Conservation (phyloP, 2,888 invertebrate species). For the Dinocampus coccinellae region DNA sequence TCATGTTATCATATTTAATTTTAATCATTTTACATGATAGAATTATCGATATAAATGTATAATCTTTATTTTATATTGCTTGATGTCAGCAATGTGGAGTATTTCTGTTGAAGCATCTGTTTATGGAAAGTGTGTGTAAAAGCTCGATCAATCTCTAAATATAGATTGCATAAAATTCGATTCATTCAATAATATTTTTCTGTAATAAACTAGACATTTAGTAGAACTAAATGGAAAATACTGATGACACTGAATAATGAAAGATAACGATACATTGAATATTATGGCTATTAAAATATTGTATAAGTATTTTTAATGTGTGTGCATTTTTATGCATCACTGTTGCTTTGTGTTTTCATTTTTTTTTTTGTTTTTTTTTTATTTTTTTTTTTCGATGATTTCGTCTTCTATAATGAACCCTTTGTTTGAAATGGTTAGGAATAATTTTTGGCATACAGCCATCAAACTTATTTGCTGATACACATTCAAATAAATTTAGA, state of each 20-base stretch:
- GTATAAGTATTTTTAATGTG: slow-evolving; percentile 52
- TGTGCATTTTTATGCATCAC: not conserved
- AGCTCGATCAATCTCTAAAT: slow-evolving; percentile 14
- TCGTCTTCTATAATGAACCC: not conserved
- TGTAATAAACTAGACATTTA: not conserved
- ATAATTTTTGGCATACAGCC: not conserved
- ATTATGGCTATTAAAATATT: slow-evolving; percentile 59
- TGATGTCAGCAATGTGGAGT: not conserved
- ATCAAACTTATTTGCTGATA: not conserved
- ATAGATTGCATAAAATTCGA: slow-evolving; percentile 12
- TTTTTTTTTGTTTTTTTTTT: not conserved
- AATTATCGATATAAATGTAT: too few species aligned
- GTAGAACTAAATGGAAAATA: not conserved
- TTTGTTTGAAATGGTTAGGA: not conserved
- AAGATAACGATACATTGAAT: slow-evolving; percentile 39
- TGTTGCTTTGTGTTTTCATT: too few species aligned
- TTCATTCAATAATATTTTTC: not conserved
- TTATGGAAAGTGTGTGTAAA: not conserved
- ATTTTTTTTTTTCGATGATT: not conserved
- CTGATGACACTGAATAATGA: not conserved
- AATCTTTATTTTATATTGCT: too few species aligned
- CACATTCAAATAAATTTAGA: not conserved
- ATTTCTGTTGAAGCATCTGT: not conserved
- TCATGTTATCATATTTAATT: too few species aligned
- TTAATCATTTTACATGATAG: too few species aligned